phyloP scores from a whole-genome alignment of 2,888 invertebrate species.

The Margaritifera margaritifera region DNA sequence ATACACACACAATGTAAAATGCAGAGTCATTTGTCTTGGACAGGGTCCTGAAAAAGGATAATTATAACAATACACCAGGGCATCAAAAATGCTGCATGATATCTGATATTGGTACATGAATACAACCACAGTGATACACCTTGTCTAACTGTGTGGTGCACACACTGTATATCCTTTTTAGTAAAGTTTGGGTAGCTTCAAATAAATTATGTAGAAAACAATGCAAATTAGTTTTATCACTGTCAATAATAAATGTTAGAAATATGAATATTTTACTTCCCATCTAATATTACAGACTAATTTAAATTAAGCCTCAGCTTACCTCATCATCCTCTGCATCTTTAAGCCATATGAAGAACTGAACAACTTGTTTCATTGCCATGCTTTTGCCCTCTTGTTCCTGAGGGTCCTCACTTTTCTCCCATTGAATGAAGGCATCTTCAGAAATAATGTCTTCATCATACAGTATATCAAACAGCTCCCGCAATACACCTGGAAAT shows the following conservation, averaged over 20 bases:
- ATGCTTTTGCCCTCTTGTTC: constrained; percentile 88
- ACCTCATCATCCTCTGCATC: constrained; percentile 65
- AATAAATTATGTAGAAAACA: too few species aligned
- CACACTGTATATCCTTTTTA: too few species aligned
- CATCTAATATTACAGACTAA: constrained; percentile 9
- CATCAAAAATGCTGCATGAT: too few species aligned
- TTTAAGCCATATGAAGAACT: constrained; percentile 72
- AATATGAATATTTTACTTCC: too few species aligned
- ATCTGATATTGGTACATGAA: too few species aligned
- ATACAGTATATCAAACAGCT: constrained; percentile 85
- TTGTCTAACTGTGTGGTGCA: too few species aligned
- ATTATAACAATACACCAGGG: too few species aligned
- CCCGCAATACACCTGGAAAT: constrained; percentile 81
- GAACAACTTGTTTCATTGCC: constrained; percentile 82
- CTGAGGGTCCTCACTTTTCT: constrained; percentile 79
- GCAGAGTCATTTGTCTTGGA: too few species aligned
- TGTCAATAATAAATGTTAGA: neutral
- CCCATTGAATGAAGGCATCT: constrained; percentile 84
- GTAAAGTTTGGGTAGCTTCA: too few species aligned
- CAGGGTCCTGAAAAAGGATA: too few species aligned
- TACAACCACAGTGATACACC: too few species aligned
- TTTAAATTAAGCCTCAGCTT: constrained; percentile 40
- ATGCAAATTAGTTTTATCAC: neutral
- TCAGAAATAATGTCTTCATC: constrained; percentile 86
- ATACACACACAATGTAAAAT: too few species aligned